Percentiles rank a stretch among this genome's conserved stretches.
phyloP scores from a whole-genome alignment of 2,113 vertebrate genomes.

The Gobius niger region DNA sequence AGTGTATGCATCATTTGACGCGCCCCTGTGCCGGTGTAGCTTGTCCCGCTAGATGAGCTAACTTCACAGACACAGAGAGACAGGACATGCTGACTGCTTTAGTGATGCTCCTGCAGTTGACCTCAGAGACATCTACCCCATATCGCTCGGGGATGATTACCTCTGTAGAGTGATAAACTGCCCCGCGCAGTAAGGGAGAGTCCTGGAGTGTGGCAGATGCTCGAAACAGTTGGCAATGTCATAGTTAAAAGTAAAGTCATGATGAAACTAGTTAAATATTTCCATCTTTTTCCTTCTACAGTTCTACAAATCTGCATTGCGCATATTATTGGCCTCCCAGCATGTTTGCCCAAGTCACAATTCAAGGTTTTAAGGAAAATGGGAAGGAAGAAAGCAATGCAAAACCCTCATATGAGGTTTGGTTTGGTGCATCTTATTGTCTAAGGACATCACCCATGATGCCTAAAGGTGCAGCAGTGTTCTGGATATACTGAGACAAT shows the following conservation, averaged over 20 bases:
- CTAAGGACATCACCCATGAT: too few species aligned
- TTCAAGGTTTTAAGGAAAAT: too few species aligned
- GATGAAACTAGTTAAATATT: background rate
- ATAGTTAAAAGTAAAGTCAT: background rate
- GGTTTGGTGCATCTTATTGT: too few species aligned
- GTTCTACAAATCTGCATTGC: too few species aligned
- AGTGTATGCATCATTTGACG: conserved; percentile 44
- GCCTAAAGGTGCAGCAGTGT: too few species aligned
- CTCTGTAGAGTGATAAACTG: background rate
- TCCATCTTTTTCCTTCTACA: too few species aligned
- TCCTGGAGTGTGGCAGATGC: conserved; percentile 1
- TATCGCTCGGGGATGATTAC: conserved; percentile 16
- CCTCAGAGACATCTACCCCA: conserved; percentile 16
- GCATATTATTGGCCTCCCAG: too few species aligned
- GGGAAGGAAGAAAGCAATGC: too few species aligned
- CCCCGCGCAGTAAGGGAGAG: background rate
- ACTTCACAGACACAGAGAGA: conserved; percentile 18
- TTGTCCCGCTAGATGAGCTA: conserved; percentile 29
- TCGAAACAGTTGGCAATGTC: background rate
- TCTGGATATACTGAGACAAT: too few species aligned
- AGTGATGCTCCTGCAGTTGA: background rate
- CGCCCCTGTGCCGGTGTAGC: conserved; percentile 5
- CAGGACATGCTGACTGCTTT: conserved; percentile 7
- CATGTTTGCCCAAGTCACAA: too few species aligned
- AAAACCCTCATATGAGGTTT: too few species aligned